A percentile compares a stretch with the other conserved stretches of the same genome.
These are phyloP conservation scores for Dermatemys mawii DNA, from an alignment of 2,113 vertebrate species.

Conservation along the genomic window DNA sequence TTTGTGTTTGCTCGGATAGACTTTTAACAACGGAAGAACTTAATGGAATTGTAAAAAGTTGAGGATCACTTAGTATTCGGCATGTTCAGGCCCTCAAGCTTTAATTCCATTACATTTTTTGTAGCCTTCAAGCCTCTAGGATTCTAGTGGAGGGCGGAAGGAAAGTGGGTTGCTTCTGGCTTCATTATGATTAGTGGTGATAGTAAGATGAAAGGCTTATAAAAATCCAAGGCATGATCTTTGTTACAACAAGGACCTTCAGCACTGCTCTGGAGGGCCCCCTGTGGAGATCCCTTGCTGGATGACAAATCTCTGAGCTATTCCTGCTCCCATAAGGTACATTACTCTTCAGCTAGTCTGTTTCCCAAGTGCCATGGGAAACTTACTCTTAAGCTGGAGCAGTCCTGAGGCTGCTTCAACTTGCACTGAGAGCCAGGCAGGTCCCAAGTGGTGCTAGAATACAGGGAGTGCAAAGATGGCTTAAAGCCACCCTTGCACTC, in stretches of 20 bases:
- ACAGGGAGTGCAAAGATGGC: neutral
- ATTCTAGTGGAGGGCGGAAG: neutral
- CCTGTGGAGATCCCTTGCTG: neutral
- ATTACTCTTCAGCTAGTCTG: neutral
- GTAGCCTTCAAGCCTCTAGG: neutral
- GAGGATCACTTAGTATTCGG: slow-evolving; percentile 22
- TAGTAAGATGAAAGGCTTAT: neutral
- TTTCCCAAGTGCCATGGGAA: neutral
- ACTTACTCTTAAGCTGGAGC: neutral
- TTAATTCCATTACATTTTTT: neutral
- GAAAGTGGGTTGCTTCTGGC: neutral
- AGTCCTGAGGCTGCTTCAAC: neutral
- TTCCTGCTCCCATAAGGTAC: neutral
- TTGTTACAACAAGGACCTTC: neutral
- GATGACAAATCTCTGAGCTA: neutral
- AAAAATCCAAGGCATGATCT: neutral
- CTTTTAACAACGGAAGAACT: slow-evolving; percentile 13
- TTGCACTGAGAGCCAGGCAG: neutral
- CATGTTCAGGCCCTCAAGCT: neutral
- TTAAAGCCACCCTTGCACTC: neutral
- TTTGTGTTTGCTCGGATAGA: neutral
- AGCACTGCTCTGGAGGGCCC: neutral
- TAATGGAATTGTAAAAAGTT: slow-evolving; percentile 9
- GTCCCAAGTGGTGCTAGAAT: rapidly evolving
- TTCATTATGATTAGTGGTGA: neutral